Conservation (phyloP, 1,140 invertebrate species). For the Drosophila sproati region DNA sequence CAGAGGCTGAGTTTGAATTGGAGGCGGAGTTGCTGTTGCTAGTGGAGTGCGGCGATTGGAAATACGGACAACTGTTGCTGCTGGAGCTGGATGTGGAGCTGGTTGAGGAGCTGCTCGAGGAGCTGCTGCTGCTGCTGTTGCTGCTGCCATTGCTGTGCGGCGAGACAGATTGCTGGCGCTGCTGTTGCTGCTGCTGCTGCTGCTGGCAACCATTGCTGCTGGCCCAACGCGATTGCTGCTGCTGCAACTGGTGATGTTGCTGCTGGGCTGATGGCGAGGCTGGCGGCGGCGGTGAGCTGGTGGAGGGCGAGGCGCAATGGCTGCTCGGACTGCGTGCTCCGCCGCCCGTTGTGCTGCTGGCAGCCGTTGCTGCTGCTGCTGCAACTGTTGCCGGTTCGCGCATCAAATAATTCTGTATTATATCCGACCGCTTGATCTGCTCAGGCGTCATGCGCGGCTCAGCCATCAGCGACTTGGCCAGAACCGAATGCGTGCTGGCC, state of each 20-base stretch:
- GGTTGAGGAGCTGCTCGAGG: conserved; percentile 59
- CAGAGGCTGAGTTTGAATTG: conserved; percentile 6
- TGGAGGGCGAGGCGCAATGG: conserved; percentile 59
- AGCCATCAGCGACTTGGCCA: conserved; percentile 95
- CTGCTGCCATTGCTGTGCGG: conserved; percentile 67
- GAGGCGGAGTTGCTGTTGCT: conserved; percentile 33
- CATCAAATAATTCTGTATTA: conserved; percentile 96
- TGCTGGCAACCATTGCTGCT: conserved; percentile 84
- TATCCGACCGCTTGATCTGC: conserved; percentile 94
- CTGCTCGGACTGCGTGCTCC: conserved; percentile 69
- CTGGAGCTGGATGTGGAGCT: conserved; percentile 57
- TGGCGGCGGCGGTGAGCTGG: conserved; percentile 53
- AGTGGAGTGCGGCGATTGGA: conserved; percentile 84
- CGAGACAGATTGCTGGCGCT: conserved; percentile 82
- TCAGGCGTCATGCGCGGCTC: conserved; percentile 94
- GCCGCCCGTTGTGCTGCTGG: conserved; percentile 65
- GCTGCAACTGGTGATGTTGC: conserved; percentile 39
- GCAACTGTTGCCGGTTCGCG: conserved; percentile 86
- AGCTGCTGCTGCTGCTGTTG: conserved; percentile 56
- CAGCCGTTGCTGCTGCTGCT: conserved; percentile 63
- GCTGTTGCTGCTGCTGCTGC: conserved; percentile 67
- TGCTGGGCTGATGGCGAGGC: conserved; percentile 15
- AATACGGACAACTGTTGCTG: conserved; percentile 83
- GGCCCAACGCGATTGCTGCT: conserved; percentile 44
- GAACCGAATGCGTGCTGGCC: conserved; percentile 93